Evolutionary conservation across 2,113 vertebrate genomes (phyloP).

Genomic region (Anguilla rostrata): DNA sequence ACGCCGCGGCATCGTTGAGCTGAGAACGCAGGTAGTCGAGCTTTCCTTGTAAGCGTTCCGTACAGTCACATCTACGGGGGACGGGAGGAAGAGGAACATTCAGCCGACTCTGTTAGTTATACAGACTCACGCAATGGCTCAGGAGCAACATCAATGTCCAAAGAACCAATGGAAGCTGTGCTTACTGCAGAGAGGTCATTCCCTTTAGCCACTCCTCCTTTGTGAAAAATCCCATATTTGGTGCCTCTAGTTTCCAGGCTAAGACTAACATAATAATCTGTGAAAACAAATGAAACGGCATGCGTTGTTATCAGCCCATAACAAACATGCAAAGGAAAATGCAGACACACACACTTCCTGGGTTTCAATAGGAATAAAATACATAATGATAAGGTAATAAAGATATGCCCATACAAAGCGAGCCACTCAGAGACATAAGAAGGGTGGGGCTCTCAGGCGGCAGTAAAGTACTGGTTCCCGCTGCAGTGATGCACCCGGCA

Average conservation of each 20-base stretch:
- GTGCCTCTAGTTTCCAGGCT: constrained; percentile 95
- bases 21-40: constrained; percentile 87
- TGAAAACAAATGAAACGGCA: background rate
- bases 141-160: background rate
- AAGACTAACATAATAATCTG: constrained; percentile 97
- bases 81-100: background rate
- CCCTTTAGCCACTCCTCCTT: constrained; percentile 97
- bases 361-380: too few relatives aligned
- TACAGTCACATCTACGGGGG: constrained; percentile 85
- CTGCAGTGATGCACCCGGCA: too few relatives aligned
- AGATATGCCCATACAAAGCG: too few relatives aligned
- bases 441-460: too few relatives aligned
- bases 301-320: background rate
- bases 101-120: background rate
- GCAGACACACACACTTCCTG: background rate
- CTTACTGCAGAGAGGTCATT: constrained; percentile 96
- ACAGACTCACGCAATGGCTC: constrained; percentile 15
- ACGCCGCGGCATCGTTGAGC: constrained; percentile 84
- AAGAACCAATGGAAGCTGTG: constrained; percentile 21
- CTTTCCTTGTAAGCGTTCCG: constrained; percentile 87
- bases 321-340: background rate
- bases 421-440: too few relatives aligned
- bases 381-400: too few relatives aligned
- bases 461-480: too few relatives aligned
- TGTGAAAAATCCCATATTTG: constrained; percentile 97